Evolutionary conservation across 2,797 vertebrate genomes (phyloP), one percentile per base, ranked within the genome.

Genomic region (Fringilla coelebs): DNA sequence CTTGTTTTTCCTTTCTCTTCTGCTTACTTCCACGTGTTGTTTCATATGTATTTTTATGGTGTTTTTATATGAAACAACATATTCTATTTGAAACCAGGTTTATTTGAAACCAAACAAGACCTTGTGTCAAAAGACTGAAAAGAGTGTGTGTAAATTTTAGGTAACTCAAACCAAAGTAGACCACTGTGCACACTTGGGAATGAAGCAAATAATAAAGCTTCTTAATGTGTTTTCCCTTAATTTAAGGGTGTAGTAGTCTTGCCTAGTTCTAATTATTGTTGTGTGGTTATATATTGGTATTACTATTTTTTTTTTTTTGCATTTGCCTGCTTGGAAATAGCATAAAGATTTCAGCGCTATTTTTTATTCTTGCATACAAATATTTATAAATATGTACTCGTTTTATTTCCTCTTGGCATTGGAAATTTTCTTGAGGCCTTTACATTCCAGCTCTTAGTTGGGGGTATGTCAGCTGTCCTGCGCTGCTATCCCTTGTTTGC

Each of bases 251-350:
- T 57, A 34, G 55, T 78, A 75, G n/a, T 85, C 72, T 89, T 92
- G 25, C 85, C 54, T 91, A 65, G n/a, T 68, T 72, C 40, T 88
- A 91, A 83, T 91, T 84, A 40, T 62, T 82, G 32, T 86, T 95
- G 40, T 91, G 77, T 75, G n/a, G 22, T 83, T 91, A 20, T 61
- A 40, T 49, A 31, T 13, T 61, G 19, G 7, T 9, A 24, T 73
- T 60, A 22, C 13, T 62, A 5, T 17, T 15, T 26, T 49, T 16
- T 57, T 55, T 55, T 55, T 51, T 79, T 82, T 52, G 10, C 55
- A 87, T 60, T 92, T 66, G 17, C n/a, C 13, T 60, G 28, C 34
- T 92, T 78, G 74, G 43, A 94, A 93, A 72, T 57, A 89, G 20
- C 1, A 2, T 51, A 32, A 88, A 87, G 40, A 58, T 75, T 90